Base-by-base conservation (phyloP, 2,888 invertebrate species). In the Yponomeuta evonymella region DNA sequence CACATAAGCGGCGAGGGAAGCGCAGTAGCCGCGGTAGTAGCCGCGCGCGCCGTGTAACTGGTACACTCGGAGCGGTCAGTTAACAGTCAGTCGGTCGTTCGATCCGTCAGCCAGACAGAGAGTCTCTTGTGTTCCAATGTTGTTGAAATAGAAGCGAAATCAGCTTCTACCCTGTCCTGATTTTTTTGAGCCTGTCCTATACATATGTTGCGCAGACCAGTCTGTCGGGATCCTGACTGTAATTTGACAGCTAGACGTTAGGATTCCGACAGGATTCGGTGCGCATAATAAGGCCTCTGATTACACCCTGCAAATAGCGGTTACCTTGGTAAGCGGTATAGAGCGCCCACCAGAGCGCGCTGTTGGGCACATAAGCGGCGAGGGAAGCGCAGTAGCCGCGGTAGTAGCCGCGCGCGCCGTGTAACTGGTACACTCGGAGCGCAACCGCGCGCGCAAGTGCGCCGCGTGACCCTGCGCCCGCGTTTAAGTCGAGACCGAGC, bases 331-430 rank as follows among this genome's bases (percentile, higher is more conserved):
- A 98, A 66, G 96, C 93, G 75, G 98, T 97, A 86, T 99, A 99
- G 78, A 98, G 95, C 30, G 95, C 96, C 99, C 99, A 99, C 98
- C 99, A 99, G 67, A 98, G 93, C n/a, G 98, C 98, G 29, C 98
- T 98, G 87, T 98, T 98, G 15, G 99, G 98, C 67, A 98, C 98
- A 85, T 98, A 99, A 0, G 98, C 96, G 76, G 96, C 96, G 12
- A 99, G 89, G 48, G 98, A 98, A 0, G 98, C 98, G 43, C 96
- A 93, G 83, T 98, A 99, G 0, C 99, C 99, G 72, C 98, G 93
- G 86, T 99, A 99, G 87, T 98, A 99, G 0, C 99, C 99, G 72
- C 93, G 83, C 2, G 97, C 83, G 0, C 99, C 98, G 86, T 98
- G 97, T 72, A 94, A 92, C 70, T 93, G 90, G 85, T 98, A 95